These are phyloP conservation scores for Sebastiscus tertius DNA, from an alignment of 2,797 vertebrate species.

Conservation along the genomic window DNA sequence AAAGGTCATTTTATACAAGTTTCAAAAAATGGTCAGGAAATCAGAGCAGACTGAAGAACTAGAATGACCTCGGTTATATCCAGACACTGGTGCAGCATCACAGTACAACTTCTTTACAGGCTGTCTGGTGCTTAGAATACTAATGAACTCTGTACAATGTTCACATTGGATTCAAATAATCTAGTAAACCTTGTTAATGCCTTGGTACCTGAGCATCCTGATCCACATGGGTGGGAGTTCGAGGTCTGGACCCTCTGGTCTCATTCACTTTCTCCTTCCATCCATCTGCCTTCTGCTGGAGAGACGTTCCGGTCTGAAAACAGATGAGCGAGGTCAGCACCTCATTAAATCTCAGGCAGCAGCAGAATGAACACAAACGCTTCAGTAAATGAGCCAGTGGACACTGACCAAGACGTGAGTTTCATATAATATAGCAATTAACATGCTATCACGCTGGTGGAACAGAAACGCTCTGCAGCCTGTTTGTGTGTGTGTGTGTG, in stretches of 20 bases:
- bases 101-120: neutral
- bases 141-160: neutral
- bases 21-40: no score
- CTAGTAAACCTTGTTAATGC: neutral
- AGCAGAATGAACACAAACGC: slow-evolving; percentile 4
- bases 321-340: slow-evolving; percentile 10
- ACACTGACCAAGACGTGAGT: neutral
- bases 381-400: neutral
- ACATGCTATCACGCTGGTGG: neutral
- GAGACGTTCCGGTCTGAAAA: slow-evolving; percentile 76
- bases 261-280: slow-evolving; percentile 85
- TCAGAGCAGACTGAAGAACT: no score
- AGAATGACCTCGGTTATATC: no score
- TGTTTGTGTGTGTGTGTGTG: no score
- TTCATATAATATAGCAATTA: slow-evolving; percentile 16
- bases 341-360: slow-evolving; percentile 30
- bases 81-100: no score
- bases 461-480: no score
- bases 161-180: neutral
- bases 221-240: slow-evolving; percentile 74
- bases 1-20: no score
- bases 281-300: slow-evolving; percentile 83
- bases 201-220: slow-evolving; percentile 74
- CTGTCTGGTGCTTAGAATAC: neutral
- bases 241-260: slow-evolving; percentile 75